Evolutionary conservation across 2,113 vertebrate species (phyloP).

Genomic region (Plectropomus leopardus): DNA sequence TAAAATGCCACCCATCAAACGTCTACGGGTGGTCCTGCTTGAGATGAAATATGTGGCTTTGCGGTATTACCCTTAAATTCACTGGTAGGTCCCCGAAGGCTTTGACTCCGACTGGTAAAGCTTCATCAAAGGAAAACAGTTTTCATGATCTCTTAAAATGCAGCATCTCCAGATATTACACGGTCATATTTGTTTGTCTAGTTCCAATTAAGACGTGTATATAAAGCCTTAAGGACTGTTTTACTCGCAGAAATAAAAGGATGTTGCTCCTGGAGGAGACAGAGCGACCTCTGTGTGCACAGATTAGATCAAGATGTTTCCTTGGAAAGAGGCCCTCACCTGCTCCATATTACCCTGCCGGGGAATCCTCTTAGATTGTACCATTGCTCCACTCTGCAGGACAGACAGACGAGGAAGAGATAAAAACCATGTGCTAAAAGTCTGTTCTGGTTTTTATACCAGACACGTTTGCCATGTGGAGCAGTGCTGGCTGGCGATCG

Average conservation of each 20-base stretch:
- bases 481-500: neutral
- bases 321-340: conserved; percentile 67
- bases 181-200: conserved; percentile 53
- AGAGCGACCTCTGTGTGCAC: conserved; percentile 26
- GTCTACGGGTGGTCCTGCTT: conserved; percentile 49
- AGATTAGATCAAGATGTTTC: conserved; percentile 80
- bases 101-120: conserved; percentile 28
- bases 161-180: conserved; percentile 34
- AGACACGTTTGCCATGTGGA: conserved; percentile 42
- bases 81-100: conserved; percentile 27
- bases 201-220: conserved; percentile 50
- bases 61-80: conserved; percentile 30
- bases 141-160: conserved; percentile 50
- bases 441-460: conserved; percentile 46
- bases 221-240: conserved; percentile 46
- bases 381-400: conserved; percentile 27
- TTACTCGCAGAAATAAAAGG: conserved; percentile 50
- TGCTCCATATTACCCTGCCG: conserved; percentile 74
- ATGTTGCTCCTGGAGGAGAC: conserved; percentile 44
- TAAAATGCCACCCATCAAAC: conserved; percentile 49
- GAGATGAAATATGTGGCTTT: conserved; percentile 35
- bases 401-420: conserved; percentile 43
- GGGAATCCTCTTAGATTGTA: conserved; percentile 67
- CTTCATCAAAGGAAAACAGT: conserved; percentile 15
- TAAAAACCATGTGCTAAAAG: conserved; percentile 25